Conservation (phyloP, 2,797 vertebrate genomes). For the Tapera naevia region DNA sequence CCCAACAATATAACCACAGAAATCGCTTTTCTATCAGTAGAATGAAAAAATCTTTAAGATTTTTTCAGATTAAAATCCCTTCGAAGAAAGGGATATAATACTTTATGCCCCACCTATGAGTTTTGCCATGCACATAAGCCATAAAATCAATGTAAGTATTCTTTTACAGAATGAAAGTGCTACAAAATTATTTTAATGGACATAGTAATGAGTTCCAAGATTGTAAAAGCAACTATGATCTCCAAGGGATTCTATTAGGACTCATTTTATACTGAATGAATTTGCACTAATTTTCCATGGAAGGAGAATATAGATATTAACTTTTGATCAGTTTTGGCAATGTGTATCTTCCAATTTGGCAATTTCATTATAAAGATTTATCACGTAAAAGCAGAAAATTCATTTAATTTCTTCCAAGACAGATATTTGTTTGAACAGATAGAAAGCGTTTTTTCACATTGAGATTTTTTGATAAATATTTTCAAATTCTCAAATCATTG, state of each 20-base stretch:
- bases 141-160: not conserved
- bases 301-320: not conserved
- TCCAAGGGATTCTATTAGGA: not conserved
- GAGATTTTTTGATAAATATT: not conserved
- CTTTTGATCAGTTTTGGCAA: not conserved
- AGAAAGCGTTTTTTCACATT: not conserved
- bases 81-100: not conserved
- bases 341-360: not conserved
- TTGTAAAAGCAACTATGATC: not conserved
- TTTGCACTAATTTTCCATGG: not conserved
- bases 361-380: not conserved
- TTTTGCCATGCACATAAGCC: not conserved
- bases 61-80: not conserved
- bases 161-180: not conserved
- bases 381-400: not conserved
- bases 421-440: not conserved
- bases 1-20: not conserved
- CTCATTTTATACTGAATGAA: not conserved
- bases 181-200: not conserved
- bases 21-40: not conserved
- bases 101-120: not conserved
- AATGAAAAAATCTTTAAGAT: not conserved
- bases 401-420: not conserved
- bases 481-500: not conserved
- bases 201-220: not conserved